phyloP scores from a whole-genome alignment of 2,888 invertebrate genomes.

The Dyspetes luteomarginatus region DNA sequence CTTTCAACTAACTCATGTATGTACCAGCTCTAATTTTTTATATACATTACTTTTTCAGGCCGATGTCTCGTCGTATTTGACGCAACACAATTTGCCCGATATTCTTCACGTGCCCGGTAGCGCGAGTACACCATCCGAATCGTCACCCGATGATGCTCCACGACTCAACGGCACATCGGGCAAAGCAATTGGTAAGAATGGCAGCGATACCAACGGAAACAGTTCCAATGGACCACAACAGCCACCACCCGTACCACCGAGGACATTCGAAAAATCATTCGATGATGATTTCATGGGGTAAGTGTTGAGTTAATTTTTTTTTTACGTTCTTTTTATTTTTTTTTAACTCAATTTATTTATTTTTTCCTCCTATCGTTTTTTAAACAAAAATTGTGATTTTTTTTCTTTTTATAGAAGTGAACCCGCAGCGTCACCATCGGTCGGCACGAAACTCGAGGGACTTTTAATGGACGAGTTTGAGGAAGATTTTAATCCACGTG shows the following conservation, averaged over 20 bases:
- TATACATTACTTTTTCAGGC: slow-evolving; percentile 74
- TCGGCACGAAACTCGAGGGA: slow-evolving; percentile 91
- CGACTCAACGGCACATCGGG: slow-evolving; percentile 77
- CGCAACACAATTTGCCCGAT: slow-evolving; percentile 84
- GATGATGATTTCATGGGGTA: slow-evolving; percentile 81
- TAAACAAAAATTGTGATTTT: too few relatives aligned
- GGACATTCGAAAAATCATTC: slow-evolving; percentile 81
- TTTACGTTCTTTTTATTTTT: slow-evolving; percentile 12
- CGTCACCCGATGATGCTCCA: slow-evolving; percentile 70
- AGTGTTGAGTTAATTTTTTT: background rate
- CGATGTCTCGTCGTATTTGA: slow-evolving; percentile 84
- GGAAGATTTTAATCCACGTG: slow-evolving; percentile 94
- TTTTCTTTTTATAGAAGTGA: slow-evolving; percentile 77
- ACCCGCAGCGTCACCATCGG: slow-evolving; percentile 84
- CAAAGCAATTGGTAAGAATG: slow-evolving; percentile 72
- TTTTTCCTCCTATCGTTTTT: background rate
- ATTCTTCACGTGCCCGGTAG: slow-evolving; percentile 82
- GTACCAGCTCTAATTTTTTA: background rate
- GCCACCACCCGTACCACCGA: slow-evolving; percentile 80
- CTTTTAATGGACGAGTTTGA: slow-evolving; percentile 92
- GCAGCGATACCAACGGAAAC: slow-evolving; percentile 81
- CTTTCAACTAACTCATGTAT: background rate
- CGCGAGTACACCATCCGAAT: slow-evolving; percentile 61
- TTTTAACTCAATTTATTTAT: background rate
- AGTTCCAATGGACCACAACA: slow-evolving; percentile 79